Conservation (phyloP, 2,888 invertebrate genomes). For the Hyppa rectilinea region DNA sequence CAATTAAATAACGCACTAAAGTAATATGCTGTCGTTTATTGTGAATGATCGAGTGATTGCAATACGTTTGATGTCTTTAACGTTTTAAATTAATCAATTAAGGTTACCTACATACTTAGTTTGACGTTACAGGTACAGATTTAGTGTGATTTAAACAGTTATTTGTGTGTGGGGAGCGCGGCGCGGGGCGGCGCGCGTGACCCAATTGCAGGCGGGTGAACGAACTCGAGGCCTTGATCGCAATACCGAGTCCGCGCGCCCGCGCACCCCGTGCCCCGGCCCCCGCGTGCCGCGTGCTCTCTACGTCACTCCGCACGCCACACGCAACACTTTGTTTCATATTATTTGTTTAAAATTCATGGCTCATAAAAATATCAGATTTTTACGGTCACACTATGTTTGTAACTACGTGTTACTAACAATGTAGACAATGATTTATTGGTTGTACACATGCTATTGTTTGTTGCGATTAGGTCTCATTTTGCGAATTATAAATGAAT, state of each 20-base stretch:
- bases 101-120: conserved; percentile 77
- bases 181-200: conserved; percentile 84
- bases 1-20: conserved; percentile 35
- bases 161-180: conserved; percentile 83
- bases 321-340: conserved; percentile 80
- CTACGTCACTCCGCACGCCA: conserved; percentile 75
- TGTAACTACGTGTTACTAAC: conserved; percentile 57
- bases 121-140: conserved; percentile 86
- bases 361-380: conserved; percentile 65
- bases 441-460: conserved; percentile 28
- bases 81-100: conserved; percentile 69
- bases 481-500: conserved; percentile 15
- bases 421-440: conserved; percentile 58
- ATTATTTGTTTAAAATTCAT: conserved; percentile 74
- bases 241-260: conserved; percentile 82
- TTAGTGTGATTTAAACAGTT: conserved; percentile 87
- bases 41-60: conserved; percentile 42
- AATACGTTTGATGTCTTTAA: conserved; percentile 49
- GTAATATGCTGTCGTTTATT: conserved; percentile 16
- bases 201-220: conserved; percentile 88
- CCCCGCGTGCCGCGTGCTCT: conserved; percentile 60
- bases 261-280: conserved; percentile 64
- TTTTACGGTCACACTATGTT: conserved; percentile 64
- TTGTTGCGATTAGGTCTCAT: conserved; percentile 3
- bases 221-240: conserved; percentile 90